Percentiles rank a stretch among this genome's conserved stretches.
Conservation (phyloP, 2,113 vertebrate species). For the Numida meleagris region DNA sequence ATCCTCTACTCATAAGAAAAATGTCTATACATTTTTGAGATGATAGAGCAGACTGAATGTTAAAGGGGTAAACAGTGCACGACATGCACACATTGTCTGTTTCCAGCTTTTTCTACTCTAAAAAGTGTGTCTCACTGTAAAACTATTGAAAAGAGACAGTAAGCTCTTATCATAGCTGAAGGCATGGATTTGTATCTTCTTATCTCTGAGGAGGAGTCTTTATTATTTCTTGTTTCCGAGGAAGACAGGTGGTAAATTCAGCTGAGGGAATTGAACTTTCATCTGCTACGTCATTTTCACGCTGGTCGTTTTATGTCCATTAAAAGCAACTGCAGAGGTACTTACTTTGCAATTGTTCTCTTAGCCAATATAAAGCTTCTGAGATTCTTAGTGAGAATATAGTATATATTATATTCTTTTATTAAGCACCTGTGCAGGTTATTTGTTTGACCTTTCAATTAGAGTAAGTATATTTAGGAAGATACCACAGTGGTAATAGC, state of each 20-base stretch:
- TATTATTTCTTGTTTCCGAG: background rate
- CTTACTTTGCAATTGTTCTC: background rate
- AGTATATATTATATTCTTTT: background rate
- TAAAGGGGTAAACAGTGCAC: background rate
- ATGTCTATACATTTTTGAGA: background rate
- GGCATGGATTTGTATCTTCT: background rate
- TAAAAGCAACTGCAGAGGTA: background rate
- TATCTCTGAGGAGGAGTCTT: background rate
- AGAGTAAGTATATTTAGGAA: background rate
- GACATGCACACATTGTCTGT: background rate
- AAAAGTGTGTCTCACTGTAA: background rate
- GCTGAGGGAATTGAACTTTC: background rate
- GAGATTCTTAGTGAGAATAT: background rate
- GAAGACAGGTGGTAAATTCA: background rate
- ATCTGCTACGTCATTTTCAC: background rate
- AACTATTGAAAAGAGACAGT: background rate
- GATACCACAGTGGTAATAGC: background rate
- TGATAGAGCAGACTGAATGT: background rate
- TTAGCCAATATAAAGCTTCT: background rate
- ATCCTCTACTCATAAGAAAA: background rate
- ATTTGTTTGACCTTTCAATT: background rate
- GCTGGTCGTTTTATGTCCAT: background rate
- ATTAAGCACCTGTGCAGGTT: background rate
- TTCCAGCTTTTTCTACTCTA: background rate
- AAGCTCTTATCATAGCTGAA: background rate